Conservation (phyloP, 2,888 invertebrate genomes). For the Acronicta leporina region DNA sequence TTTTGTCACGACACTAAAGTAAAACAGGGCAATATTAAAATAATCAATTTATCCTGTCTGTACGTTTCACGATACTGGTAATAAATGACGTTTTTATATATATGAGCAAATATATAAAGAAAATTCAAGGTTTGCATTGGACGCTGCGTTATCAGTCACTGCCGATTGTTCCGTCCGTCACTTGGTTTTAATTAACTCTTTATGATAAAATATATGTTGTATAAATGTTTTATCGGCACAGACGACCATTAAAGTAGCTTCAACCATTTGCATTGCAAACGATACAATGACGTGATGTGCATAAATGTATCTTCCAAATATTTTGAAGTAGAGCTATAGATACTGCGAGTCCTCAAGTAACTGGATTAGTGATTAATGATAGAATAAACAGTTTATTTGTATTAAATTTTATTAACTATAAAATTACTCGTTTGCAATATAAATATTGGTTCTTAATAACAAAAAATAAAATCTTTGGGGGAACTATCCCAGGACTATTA, state of each 20-base stretch:
- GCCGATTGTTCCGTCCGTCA: slow-evolving; percentile 11
- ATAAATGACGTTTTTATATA: slow-evolving; percentile 18
- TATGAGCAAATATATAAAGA: slow-evolving; percentile 22
- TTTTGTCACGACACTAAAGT: slow-evolving; percentile 12
- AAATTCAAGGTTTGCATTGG: slow-evolving; percentile 27
- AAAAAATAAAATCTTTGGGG: no score
- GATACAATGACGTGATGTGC: slow-evolving; percentile 20
- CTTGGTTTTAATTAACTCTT: slow-evolving; percentile 8
- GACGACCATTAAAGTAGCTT: slow-evolving; percentile 9
- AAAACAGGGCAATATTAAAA: neutral
- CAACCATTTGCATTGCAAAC: slow-evolving; percentile 38
- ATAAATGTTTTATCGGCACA: slow-evolving; percentile 18
- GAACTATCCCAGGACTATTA: no score
- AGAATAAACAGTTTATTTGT: no score
- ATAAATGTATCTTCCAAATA: slow-evolving; percentile 1
- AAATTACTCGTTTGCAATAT: no score
- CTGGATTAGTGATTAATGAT: no score
- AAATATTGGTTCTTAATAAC: no score
- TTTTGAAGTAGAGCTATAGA: no score
- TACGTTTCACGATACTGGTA: slow-evolving; percentile 13
- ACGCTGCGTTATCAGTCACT: slow-evolving; percentile 32
- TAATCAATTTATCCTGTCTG: neutral
- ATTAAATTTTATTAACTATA: no score
- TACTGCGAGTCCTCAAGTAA: no score
- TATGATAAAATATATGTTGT: slow-evolving; percentile 13